Percentiles rank a stretch among this genome's conserved stretches.
Conservation (phyloP, 2,113 vertebrate genomes). For the Alethe castanea region DNA sequence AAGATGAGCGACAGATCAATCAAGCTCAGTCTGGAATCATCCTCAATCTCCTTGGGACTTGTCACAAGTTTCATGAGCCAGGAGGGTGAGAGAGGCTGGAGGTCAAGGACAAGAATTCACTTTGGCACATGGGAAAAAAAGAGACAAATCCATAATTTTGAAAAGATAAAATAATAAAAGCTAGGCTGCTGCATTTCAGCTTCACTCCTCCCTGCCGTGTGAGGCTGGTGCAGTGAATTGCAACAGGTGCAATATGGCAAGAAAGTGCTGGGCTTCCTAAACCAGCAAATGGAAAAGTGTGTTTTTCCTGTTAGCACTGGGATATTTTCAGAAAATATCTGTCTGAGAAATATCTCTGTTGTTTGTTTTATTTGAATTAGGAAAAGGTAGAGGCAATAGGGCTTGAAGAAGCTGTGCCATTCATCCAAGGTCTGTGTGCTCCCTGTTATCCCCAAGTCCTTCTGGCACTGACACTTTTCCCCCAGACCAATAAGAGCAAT, state of each 20-base stretch:
- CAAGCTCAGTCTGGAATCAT: neutral
- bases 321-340: neutral
- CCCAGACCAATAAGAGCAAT: neutral
- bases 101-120: neutral
- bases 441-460: neutral
- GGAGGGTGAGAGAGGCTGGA: neutral
- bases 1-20: neutral
- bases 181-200: neutral
- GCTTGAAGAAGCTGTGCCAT: neutral
- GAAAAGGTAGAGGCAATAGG: neutral
- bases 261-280: neutral
- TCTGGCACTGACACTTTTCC: neutral
- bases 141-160: neutral
- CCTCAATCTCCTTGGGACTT: neutral
- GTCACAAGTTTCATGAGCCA: neutral
- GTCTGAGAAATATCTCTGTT: neutral
- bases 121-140: neutral
- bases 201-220: neutral
- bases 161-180: neutral
- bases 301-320: neutral
- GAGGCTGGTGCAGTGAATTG: neutral
- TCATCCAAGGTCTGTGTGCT: neutral
- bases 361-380: neutral
- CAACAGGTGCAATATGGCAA: neutral
- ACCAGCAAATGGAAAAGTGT: neutral